Conservation (phyloP, 2,797 vertebrate species). For the Dicrostonyx torquatus region DNA sequence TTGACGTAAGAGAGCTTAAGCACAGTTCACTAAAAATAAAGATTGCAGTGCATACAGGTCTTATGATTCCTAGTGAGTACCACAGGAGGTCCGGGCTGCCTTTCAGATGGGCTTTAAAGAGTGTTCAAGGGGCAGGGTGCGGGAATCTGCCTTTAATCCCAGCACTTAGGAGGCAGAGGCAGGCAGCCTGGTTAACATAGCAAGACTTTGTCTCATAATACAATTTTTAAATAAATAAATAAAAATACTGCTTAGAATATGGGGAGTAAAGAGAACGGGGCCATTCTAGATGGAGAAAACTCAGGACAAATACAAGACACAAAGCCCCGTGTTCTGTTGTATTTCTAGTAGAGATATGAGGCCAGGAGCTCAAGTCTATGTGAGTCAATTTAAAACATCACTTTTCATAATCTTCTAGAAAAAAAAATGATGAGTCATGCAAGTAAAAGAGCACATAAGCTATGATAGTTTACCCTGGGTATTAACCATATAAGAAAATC, state of each 20-base stretch:
- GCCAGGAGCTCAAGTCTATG: background rate
- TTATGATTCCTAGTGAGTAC: background rate
- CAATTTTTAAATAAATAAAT: background rate
- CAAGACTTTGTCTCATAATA: background rate
- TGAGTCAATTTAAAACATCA: background rate
- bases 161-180: background rate
- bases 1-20: background rate
- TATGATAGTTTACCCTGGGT: background rate
- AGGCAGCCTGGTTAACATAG: background rate
- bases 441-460: background rate
- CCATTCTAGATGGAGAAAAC: background rate
- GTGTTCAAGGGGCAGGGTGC: background rate
- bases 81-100: background rate
- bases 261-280: background rate
- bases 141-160: background rate
- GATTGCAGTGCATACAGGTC: fast-evolving
- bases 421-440: background rate
- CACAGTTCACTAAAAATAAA: background rate
- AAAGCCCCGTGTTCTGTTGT: background rate
- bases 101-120: background rate
- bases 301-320: background rate
- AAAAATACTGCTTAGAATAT: background rate
- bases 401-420: background rate
- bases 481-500: slow-evolving; percentile 4
- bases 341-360: slow-evolving; percentile 26